Evolutionary conservation across 2,113 vertebrate genomes (phyloP), one percentile per base, ranked within the genome.

Genomic region (Microcebus griseorufus): DNA sequence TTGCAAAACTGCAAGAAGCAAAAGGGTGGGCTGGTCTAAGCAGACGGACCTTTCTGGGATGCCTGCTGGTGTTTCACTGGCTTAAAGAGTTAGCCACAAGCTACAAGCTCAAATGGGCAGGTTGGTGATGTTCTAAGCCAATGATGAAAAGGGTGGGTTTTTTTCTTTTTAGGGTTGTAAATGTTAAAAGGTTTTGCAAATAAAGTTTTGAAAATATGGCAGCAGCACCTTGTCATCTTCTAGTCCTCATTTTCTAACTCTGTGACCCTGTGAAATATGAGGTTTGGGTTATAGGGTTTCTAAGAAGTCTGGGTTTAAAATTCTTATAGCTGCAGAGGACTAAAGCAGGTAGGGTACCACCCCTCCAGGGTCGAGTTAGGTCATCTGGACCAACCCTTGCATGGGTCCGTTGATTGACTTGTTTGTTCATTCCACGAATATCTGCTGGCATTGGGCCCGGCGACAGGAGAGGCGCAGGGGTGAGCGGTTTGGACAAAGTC

Each of bases 181-280:
- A 37, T 70, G 16, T n/a, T 37, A 78, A 70, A 70, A 53, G 60
- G 51, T 85, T 91, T 70, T n/a, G 12, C 72, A 72, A 80, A 69
- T 37, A 25, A 58, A 73, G 25, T 75, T 69, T 14, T 3, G 53
- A n/a, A 95, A 75, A 45, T 37, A 39, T 0, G 2, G 58, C 51
- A 20, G 39, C 17, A 48, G 34, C 67, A 11, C 2, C 5, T 29
- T 53, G 62, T 37, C 42, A 11, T 51, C 39, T 25, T 73, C n/a
- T 12, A 4, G 2, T 2, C 23, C 37, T 25, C 53, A 11, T 39
- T 48, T n/a, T 42, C 16, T 10, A 5, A 34, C 18, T 34, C 32
- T 8, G 2, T 2, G 32, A 25, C 25, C 25, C 69, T 14, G 9
- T 4, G 75, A 62, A n/a, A 6, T 1, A 0, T 12, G 45, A 0